These are phyloP conservation scores for Taenioides sp. DNA, from an alignment of 2,797 vertebrate species.

Conservation along the genomic window DNA sequence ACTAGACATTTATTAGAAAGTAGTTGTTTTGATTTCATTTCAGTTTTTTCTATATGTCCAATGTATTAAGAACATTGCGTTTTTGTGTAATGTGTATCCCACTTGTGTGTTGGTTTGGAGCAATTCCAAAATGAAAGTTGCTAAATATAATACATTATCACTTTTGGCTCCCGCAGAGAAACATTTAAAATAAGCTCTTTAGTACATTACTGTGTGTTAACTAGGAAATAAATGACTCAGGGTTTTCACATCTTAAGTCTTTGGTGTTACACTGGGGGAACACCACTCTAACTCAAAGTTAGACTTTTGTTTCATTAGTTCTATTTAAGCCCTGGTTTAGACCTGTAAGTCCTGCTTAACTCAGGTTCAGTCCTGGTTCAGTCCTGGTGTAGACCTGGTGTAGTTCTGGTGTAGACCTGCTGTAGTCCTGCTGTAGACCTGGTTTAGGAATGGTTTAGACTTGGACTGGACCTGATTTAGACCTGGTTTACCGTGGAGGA, in stretches of 20 bases:
- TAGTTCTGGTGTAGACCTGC: no score
- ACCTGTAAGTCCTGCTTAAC: no score
- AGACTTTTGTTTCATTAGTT: neutral
- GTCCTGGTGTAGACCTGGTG: no score
- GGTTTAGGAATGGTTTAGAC: no score
- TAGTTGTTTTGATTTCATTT: neutral
- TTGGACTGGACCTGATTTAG: no score
- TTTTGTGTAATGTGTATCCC: constrained; percentile 26
- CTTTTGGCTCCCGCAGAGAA: constrained; percentile 22
- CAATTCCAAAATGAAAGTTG: constrained; percentile 22
- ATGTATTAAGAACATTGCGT: constrained; percentile 43
- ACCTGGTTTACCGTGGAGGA: no score
- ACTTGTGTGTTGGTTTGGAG: constrained; percentile 35
- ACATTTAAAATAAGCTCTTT: constrained; percentile 20
- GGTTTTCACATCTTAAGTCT: constrained; percentile 26
- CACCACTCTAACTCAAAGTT: neutral
- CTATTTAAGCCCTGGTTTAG: no score
- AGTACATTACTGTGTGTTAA: constrained; percentile 24
- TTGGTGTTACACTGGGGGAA: neutral
- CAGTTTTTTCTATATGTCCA: neutral
- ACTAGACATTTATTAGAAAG: neutral
- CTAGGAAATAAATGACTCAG: constrained; percentile 21
- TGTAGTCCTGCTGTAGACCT: no score
- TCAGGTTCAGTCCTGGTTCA: no score
- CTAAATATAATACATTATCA: constrained; percentile 37